phyloP scores from a whole-genome alignment of 2,888 invertebrate species.

The Thalpophila matura region DNA sequence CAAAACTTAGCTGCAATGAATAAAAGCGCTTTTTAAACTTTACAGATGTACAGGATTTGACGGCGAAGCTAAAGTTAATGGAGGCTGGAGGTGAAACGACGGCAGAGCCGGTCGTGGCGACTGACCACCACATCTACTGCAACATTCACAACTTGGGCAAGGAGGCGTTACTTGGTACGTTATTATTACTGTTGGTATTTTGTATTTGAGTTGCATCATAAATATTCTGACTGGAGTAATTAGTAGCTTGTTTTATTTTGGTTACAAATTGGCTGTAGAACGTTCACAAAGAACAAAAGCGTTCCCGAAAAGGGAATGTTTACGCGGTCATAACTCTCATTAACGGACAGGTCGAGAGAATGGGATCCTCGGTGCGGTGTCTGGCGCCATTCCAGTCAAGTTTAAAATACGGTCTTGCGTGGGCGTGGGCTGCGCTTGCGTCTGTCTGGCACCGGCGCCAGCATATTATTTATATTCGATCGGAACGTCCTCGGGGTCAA shows the following conservation, averaged over 20 bases:
- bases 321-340: constrained; percentile 78
- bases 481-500: constrained; percentile 70
- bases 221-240: constrained; percentile 33
- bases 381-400: constrained; percentile 81
- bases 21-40: constrained; percentile 65
- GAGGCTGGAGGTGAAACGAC: constrained; percentile 83
- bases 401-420: constrained; percentile 79
- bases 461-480: constrained; percentile 71
- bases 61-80: constrained; percentile 93
- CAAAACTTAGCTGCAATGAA: not conserved
- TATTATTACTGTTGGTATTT: not conserved
- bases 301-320: constrained; percentile 78
- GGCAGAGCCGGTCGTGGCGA: constrained; percentile 79
- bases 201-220: constrained; percentile 19
- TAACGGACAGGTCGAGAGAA: constrained; percentile 64
- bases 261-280: constrained; percentile 46
- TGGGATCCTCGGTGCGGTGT: constrained; percentile 61
- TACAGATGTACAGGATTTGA: constrained; percentile 93
- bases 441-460: constrained; percentile 63
- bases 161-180: constrained; percentile 82
- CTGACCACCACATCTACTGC: constrained; percentile 87
- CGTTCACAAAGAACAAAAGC: constrained; percentile 68
- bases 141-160: constrained; percentile 84
- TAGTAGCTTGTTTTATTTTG: constrained; percentile 45
- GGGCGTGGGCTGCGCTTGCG: constrained; percentile 68